phyloP scores from a whole-genome alignment of 1,140 invertebrate genomes.

The Tetragonula clypearis region DNA sequence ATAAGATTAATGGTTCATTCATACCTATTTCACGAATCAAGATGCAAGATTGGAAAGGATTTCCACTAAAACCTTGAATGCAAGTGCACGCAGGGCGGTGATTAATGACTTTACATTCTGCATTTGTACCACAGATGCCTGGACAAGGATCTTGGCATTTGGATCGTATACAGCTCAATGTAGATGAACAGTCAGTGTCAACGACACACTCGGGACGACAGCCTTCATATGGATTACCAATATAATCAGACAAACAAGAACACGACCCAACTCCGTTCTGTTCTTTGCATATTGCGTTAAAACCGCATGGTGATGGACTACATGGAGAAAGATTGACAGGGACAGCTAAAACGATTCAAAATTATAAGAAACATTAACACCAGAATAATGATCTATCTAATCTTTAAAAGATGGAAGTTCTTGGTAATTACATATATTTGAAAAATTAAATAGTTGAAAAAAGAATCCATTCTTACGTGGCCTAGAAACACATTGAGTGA shows the following conservation, averaged over 20 bases:
- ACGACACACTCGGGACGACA: conserved; percentile 88
- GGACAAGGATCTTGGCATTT: conserved; percentile 84
- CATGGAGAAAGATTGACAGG: conserved; percentile 84
- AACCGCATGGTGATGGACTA: conserved; percentile 88
- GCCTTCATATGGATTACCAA: conserved; percentile 79
- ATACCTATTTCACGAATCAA: conserved; percentile 41
- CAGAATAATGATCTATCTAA: too few species aligned
- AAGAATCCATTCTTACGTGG: background rate
- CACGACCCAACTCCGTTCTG: conserved; percentile 81
- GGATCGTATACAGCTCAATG: conserved; percentile 85
- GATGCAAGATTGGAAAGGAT: conserved; percentile 67
- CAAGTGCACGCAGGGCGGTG: conserved; percentile 88
- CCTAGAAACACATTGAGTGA: conserved; percentile 77
- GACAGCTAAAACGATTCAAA: background rate
- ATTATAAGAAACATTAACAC: background rate
- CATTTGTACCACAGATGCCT: conserved; percentile 86
- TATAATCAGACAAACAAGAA: conserved; percentile 86
- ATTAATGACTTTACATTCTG: conserved; percentile 87
- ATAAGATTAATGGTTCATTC: conserved; percentile 41
- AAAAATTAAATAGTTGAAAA: too few species aligned
- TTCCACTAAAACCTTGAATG: conserved; percentile 84
- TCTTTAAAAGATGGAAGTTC: conserved; percentile 55
- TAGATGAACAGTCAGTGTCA: conserved; percentile 85
- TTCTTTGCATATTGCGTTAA: conserved; percentile 82
- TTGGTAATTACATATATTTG: too few species aligned